Percentiles rank a stretch among this genome's conserved stretches.
phyloP scores from a whole-genome alignment of 2,113 vertebrate species.

The Nycticryphes semicollaris region DNA sequence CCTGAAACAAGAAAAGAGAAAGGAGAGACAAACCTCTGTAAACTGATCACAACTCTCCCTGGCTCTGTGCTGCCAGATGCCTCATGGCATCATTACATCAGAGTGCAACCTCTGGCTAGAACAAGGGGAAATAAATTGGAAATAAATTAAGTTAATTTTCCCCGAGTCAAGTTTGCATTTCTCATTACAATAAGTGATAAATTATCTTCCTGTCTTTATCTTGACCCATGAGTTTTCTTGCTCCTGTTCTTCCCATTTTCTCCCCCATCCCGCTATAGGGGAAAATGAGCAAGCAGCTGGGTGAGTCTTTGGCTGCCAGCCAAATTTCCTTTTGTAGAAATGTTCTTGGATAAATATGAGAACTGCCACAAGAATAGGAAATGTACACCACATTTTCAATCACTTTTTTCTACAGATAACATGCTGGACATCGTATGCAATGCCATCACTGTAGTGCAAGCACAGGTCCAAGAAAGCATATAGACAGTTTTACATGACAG shows the following conservation, averaged over 20 bases:
- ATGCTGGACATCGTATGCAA: not conserved
- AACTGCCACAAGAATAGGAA: not conserved
- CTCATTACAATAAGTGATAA: not conserved
- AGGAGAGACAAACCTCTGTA: not conserved
- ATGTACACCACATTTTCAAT: not conserved
- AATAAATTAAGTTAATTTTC: not conserved
- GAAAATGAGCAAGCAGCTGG: not conserved
- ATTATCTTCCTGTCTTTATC: not conserved
- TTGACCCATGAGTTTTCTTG: not conserved
- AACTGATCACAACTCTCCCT: not conserved
- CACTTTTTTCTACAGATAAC: not conserved
- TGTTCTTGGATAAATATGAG: not conserved
- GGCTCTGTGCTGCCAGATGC: not conserved
- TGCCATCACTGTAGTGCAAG: not conserved
- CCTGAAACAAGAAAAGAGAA: not conserved
- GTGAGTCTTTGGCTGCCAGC: not conserved
- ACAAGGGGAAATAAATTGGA: not conserved
- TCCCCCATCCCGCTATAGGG: not conserved
- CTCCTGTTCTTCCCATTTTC: not conserved
- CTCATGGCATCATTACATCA: too few species aligned
- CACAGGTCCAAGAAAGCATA: not conserved
- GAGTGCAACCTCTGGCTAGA: not conserved
- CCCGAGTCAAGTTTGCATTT: not conserved
- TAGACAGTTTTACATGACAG: not conserved
- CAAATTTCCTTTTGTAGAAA: not conserved